These are phyloP conservation scores for Triplophysa yarkandensis DNA, from an alignment of 2,797 vertebrate species.

Conservation along the genomic window DNA sequence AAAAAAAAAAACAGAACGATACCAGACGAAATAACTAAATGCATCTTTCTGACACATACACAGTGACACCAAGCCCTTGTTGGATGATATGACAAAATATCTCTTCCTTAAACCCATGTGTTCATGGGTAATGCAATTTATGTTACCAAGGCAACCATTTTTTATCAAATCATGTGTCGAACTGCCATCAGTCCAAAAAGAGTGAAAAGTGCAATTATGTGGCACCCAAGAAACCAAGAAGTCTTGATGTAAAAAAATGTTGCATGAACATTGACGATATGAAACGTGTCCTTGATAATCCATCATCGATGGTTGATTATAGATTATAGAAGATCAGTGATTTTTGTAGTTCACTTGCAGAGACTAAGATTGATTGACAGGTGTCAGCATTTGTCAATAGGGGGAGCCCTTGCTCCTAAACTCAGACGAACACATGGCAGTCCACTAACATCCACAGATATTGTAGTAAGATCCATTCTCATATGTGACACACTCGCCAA, in stretches of 20 bases:
- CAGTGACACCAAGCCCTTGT: constrained; percentile 50
- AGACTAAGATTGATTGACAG: constrained; percentile 32
- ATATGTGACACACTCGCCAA: constrained; percentile 33
- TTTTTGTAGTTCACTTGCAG: constrained; percentile 21
- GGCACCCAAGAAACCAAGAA: constrained; percentile 57
- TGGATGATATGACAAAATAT: constrained; percentile 34
- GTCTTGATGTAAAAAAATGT: constrained; percentile 28
- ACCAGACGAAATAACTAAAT: not conserved
- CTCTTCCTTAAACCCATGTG: constrained; percentile 17
- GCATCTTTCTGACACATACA: constrained; percentile 29
- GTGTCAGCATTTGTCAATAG: constrained; percentile 8
- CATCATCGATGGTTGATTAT: constrained; percentile 11
- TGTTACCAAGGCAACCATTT: constrained; percentile 39
- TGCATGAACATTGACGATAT: constrained; percentile 49
- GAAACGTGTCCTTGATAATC: constrained; percentile 8
- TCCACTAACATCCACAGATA: constrained; percentile 37
- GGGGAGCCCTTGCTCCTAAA: constrained; percentile 28
- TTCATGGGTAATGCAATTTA: not conserved
- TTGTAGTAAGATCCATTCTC: constrained; percentile 26
- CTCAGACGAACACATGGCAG: constrained; percentile 16
- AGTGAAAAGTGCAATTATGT: constrained; percentile 65
- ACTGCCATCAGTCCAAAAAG: constrained; percentile 23
- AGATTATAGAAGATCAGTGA: constrained; percentile 20
- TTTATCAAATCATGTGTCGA: constrained; percentile 29
- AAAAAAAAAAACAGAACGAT: constrained; percentile 37